Evolutionary conservation across 2,113 vertebrate species (phyloP).

Genomic region (Sinocyclocheilus maitianheensis): DNA sequence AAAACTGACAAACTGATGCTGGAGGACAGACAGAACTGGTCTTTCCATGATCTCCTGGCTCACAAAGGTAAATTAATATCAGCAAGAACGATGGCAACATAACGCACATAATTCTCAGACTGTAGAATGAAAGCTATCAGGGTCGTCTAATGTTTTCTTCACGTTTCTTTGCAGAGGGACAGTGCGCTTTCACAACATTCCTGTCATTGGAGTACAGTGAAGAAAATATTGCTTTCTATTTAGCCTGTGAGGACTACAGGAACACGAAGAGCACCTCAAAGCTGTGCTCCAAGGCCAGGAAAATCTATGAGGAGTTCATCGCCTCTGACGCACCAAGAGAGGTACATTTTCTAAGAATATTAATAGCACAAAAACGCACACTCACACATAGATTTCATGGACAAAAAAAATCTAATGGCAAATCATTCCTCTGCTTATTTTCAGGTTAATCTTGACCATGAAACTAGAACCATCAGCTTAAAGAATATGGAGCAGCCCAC

Average conservation of each 20-base stretch:
- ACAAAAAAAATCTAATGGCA: not conserved
- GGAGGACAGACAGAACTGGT: conserved; percentile 84
- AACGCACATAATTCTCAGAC: not conserved
- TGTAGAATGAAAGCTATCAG: not conserved
- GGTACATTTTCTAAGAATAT: conserved; percentile 72
- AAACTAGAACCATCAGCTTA: conserved; percentile 83
- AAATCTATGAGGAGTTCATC: conserved; percentile 92
- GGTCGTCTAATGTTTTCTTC: conserved; percentile 36
- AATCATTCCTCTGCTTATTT: not conserved
- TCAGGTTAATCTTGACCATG: conserved; percentile 91
- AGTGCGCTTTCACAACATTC: conserved; percentile 87
- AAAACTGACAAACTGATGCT: conserved; percentile 70
- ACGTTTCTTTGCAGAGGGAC: conserved; percentile 77
- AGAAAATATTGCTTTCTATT: conserved; percentile 95
- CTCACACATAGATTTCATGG: not conserved
- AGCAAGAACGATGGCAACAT: not conserved
- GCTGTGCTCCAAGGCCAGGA: conserved; percentile 82
- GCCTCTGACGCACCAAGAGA: conserved; percentile 84
- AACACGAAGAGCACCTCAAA: conserved; percentile 79
- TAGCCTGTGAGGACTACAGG: conserved; percentile 92
- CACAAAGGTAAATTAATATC: conserved; percentile 85
- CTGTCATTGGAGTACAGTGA: conserved; percentile 92
- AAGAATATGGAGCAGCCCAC: conserved; percentile 79
- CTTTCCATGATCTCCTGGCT: conserved; percentile 86
- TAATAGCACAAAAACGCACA: not conserved